Evolutionary conservation across 2,888 invertebrate genomes (phyloP).

Genomic region (Eulithis prunata): DNA sequence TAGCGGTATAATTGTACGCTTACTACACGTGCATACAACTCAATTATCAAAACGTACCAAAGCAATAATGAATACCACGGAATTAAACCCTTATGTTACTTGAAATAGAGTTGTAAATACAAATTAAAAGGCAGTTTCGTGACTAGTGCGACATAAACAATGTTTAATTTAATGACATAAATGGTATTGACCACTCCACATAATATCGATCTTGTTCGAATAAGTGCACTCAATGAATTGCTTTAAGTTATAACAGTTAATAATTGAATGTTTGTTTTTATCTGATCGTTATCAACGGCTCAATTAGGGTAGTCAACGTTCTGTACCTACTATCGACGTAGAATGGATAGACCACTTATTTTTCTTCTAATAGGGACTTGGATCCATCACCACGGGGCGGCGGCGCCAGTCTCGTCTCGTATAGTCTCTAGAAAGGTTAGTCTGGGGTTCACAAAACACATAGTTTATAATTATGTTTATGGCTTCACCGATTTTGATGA

Average conservation of each 20-base stretch:
- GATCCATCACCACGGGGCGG: too few species aligned
- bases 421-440: too few species aligned
- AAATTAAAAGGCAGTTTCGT: constrained; percentile 12
- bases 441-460: too few species aligned
- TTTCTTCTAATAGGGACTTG: too few species aligned
- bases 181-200: constrained; percentile 24
- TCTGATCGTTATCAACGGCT: background rate
- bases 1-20: background rate
- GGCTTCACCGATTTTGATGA: too few species aligned
- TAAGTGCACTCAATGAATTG: background rate
- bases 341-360: too few species aligned
- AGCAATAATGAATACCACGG: background rate
- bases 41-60: too few species aligned
- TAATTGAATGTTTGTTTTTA: background rate
- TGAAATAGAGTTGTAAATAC: constrained; percentile 9
- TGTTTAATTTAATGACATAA: constrained; percentile 26
- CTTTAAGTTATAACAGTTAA: background rate
- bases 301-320: background rate
- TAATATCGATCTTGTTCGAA: constrained; percentile 18
- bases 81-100: constrained; percentile 7
- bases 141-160: constrained; percentile 18
- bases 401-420: too few species aligned
- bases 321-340: too few species aligned
- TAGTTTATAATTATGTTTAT: too few species aligned
- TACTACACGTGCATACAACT: constrained; percentile 16